phyloP scores from a whole-genome alignment of 2,113 vertebrate genomes.

The Anguilla rostrata region DNA sequence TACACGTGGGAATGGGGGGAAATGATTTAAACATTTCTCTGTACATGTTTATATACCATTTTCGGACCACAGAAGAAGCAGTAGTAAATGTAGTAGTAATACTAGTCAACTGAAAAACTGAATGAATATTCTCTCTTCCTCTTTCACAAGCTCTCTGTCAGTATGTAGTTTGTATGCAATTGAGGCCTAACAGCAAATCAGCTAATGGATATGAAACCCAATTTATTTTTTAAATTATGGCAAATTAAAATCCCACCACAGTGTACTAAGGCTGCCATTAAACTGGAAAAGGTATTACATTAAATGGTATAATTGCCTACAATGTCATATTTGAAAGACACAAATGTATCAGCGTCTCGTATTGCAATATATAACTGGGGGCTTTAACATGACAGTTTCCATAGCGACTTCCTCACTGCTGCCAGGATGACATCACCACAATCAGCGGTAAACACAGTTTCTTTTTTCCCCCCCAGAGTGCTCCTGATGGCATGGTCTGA shows the following conservation, averaged over 20 bases:
- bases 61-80: not conserved
- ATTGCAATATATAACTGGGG: not conserved
- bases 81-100: not conserved
- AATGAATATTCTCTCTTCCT: not conserved
- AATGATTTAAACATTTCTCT: not conserved
- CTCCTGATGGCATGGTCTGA: not conserved
- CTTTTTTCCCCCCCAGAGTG: not conserved
- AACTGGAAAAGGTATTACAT: not conserved
- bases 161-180: not conserved
- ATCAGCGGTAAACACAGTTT: not conserved
- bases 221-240: not conserved
- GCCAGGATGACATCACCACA: constrained; percentile 16
- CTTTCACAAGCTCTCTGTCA: not conserved
- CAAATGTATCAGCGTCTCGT: not conserved
- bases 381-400: constrained; percentile 16
- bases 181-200: not conserved
- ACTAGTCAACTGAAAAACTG: no score
- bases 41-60: not conserved
- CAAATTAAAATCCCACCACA: not conserved
- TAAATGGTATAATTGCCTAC: not conserved
- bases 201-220: not conserved
- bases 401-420: constrained; percentile 19
- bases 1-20: not conserved
- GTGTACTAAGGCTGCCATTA: not conserved
- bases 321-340: not conserved